Base-by-base conservation (phyloP, 2,113 vertebrate species). In the Corydoras maculifer region DNA sequence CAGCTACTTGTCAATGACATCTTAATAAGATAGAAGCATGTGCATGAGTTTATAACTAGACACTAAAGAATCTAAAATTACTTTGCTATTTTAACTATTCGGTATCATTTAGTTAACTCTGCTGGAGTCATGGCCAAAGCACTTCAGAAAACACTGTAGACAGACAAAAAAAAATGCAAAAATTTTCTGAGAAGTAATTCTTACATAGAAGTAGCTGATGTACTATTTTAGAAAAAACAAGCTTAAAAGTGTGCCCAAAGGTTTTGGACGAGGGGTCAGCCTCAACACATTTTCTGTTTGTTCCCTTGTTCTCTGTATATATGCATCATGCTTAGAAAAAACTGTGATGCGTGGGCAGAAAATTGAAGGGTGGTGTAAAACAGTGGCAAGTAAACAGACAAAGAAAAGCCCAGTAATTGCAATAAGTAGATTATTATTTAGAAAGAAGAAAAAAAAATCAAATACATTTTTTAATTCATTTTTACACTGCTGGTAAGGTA, bases 1-100 rank as follows among this genome's bases (percentile, higher is more conserved):
- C 64, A 68, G 30, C 60, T 54, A 30, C 43, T 65, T 29, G 57
- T 13, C 62, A 5, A 35, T 14, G 51, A 68, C 58, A 62, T 10
- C 51, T 15, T 62, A 64, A 15, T 59, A 31, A 14, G 35, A 43
- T 43, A 8, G 35, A 43, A 35, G 29, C 35, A 15, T 67, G 9
- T 14, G 57, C 43, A 29, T 8, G 15, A 29, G 15, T 49, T 29
- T 58, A 58, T 12, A 53, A 53, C 5, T 53, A 10, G 35, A 43
- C 2, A 43, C 35, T 43, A 8, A 8, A 43, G 35, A 2, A 43
- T 43, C 35, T 43, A 43, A 43, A 43, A 43, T 43, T 4, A 43
- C 35, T 43, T 43, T 8, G 35, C 35, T 43, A 43, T 43, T 43
- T 43, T 31, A 53, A 13, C 65, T 48, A 30, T 58, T 43, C 54